Percentiles rank a stretch among this genome's conserved stretches.
Conservation (phyloP, 1,140 invertebrate species). For the Trachelipus rathkii region DNA sequence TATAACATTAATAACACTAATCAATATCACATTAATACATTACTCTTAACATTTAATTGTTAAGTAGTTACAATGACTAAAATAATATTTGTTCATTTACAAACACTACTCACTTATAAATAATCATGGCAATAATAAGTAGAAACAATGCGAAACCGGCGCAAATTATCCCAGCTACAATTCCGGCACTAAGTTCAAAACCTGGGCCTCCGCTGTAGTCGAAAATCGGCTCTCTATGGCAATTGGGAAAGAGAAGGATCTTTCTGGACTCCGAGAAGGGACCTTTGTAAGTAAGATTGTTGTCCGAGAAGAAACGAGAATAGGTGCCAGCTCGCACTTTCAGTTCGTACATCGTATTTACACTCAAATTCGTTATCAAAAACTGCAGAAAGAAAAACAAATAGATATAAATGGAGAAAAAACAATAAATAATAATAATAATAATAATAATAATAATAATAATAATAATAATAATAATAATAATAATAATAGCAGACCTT, state of each 20-base stretch:
- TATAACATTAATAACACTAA: too few species aligned
- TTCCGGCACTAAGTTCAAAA: conserved; percentile 64
- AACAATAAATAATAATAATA: too few species aligned
- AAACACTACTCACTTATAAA: conserved; percentile 66
- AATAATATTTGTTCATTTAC: too few species aligned
- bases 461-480: too few species aligned
- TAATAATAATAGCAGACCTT: too few species aligned
- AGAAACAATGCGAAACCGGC: conserved; percentile 67
- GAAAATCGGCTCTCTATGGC: conserved; percentile 49
- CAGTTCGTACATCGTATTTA: conserved; percentile 69
- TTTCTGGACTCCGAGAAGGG: conserved; percentile 61
- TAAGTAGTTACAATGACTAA: too few species aligned
- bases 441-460: too few species aligned
- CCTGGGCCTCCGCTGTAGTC: conserved; percentile 55
- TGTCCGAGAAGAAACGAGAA: conserved; percentile 59
- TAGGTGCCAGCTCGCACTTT: conserved; percentile 66
- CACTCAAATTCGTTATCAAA: conserved; percentile 67
- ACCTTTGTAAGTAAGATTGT: conserved; percentile 61
- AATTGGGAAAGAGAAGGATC: conserved; percentile 64
- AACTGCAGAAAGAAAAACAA: conserved; percentile 56
- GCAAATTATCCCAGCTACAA: conserved; percentile 67
- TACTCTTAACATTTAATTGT: too few species aligned
- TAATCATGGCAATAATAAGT: conserved; percentile 64
- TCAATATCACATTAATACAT: too few species aligned
- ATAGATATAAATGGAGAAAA: background rate